phyloP scores from a whole-genome alignment of 2,888 invertebrate species.

The Thereva unica region DNA sequence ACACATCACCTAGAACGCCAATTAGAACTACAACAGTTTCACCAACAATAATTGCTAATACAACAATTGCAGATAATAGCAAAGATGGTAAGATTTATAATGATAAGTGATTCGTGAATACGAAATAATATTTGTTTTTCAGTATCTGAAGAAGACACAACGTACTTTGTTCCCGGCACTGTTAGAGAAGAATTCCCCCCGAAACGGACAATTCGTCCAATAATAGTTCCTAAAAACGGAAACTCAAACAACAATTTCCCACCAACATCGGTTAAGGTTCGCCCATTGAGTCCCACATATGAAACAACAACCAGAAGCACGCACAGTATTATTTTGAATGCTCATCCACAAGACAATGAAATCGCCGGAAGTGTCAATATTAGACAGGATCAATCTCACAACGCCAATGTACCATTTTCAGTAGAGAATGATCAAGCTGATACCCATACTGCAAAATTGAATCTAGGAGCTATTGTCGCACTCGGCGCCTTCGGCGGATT shows the following conservation, averaged over 20 bases:
- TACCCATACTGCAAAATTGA: slow-evolving; percentile 67
- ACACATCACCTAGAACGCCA: slow-evolving; percentile 52
- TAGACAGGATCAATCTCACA: slow-evolving; percentile 68
- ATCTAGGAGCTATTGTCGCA: slow-evolving; percentile 85
- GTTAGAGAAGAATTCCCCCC: slow-evolving; percentile 60
- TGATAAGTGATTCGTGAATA: background rate
- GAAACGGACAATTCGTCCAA: slow-evolving; percentile 53
- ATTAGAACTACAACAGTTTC: slow-evolving; percentile 23
- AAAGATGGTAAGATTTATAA: slow-evolving; percentile 49
- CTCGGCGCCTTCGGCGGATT: slow-evolving; percentile 89
- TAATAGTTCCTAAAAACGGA: slow-evolving; percentile 51
- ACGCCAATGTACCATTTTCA: slow-evolving; percentile 69
- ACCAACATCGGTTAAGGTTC: slow-evolving; percentile 57
- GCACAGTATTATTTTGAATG: slow-evolving; percentile 64
- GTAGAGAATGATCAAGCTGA: slow-evolving; percentile 64
- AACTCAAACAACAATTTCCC: slow-evolving; percentile 53
- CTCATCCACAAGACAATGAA: slow-evolving; percentile 83
- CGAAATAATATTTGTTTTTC: background rate
- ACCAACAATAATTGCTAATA: slow-evolving; percentile 47
- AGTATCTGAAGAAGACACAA: slow-evolving; percentile 56
- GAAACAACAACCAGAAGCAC: slow-evolving; percentile 51
- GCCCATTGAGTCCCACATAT: slow-evolving; percentile 44
- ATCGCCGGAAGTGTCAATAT: slow-evolving; percentile 61
- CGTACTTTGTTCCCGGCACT: slow-evolving; percentile 56
- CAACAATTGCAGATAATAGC: slow-evolving; percentile 50